Conservation (phyloP, 2,888 invertebrate genomes). For the Melanostoma mellinum region DNA sequence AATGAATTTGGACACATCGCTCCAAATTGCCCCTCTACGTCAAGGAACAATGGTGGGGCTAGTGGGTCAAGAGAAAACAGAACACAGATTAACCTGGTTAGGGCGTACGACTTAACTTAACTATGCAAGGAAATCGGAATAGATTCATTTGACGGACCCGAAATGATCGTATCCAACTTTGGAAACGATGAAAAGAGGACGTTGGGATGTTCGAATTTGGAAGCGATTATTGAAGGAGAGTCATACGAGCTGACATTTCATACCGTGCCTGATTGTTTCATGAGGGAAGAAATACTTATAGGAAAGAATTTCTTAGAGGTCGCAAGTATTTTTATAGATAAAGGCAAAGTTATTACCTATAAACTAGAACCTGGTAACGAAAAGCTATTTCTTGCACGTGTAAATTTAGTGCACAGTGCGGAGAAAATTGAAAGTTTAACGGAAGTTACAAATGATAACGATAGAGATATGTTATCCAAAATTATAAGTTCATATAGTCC, state of each 20-base stretch:
- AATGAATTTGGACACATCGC: conserved; percentile 57
- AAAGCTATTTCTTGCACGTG: conserved; percentile 1
- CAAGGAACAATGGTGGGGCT: conserved; percentile 46
- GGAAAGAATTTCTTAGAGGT: conserved; percentile 9
- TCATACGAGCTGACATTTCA: not conserved
- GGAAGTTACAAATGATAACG: not conserved
- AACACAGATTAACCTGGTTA: not conserved
- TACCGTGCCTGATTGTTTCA: not conserved
- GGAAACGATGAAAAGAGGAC: too few species aligned
- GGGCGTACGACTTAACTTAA: not conserved
- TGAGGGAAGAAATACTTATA: conserved; percentile 15
- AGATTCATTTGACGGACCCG: too few species aligned
- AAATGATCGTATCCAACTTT: too few species aligned
- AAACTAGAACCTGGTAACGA: conserved; percentile 1
- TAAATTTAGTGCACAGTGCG: not conserved
- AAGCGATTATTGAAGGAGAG: too few species aligned
- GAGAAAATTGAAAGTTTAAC: not conserved
- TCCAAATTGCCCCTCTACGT: conserved; percentile 46
- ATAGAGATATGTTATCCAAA: not conserved
- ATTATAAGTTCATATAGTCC: conserved; percentile 12
- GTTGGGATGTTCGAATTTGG: not conserved
- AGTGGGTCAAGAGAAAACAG: not conserved
- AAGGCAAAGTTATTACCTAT: not conserved
- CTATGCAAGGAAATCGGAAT: too few species aligned
- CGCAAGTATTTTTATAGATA: conserved; percentile 10